Conservation (phyloP, 2,797 vertebrate genomes). For the Esox masquinongy region DNA sequence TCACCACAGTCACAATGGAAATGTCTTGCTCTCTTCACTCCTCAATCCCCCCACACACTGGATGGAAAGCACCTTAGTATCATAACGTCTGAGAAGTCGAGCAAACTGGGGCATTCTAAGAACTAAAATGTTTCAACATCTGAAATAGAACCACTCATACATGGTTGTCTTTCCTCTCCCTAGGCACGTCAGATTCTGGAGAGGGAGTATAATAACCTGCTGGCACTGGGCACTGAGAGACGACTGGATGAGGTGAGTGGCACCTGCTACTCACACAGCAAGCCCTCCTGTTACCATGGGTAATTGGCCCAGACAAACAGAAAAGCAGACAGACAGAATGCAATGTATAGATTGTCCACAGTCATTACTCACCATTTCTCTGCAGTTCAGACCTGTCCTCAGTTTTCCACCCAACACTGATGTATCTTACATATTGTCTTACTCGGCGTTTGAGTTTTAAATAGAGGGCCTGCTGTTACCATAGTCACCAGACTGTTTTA, state of each 20-base stretch:
- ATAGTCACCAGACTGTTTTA: too few relatives aligned
- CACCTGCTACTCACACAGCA: slow-evolving; percentile 8
- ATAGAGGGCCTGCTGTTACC: background rate
- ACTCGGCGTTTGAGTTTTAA: background rate
- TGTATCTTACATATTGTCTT: background rate
- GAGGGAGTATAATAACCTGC: slow-evolving; percentile 97
- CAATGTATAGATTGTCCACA: slow-evolving; percentile 13
- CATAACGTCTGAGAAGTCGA: background rate
- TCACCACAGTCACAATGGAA: too few relatives aligned
- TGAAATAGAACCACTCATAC: background rate
- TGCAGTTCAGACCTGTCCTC: background rate
- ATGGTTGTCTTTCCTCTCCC: slow-evolving; percentile 30
- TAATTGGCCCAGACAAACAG: slow-evolving; percentile 11
- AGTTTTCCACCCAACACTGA: background rate
- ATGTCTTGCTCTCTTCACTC: too few relatives aligned
- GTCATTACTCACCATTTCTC: background rate
- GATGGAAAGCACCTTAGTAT: background rate
- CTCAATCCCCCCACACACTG: too few relatives aligned
- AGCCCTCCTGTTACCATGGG: slow-evolving; percentile 16
- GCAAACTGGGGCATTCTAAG: too few relatives aligned
- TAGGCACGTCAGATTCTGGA: slow-evolving; percentile 98
- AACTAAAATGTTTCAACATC: background rate
- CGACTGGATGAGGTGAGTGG: slow-evolving; percentile 93
- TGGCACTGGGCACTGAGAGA: slow-evolving; percentile 98
- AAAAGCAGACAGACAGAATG: background rate